Evolutionary conservation across 1,140 invertebrate genomes (phyloP).

Genomic region (Tetramorium parvispinum): DNA sequence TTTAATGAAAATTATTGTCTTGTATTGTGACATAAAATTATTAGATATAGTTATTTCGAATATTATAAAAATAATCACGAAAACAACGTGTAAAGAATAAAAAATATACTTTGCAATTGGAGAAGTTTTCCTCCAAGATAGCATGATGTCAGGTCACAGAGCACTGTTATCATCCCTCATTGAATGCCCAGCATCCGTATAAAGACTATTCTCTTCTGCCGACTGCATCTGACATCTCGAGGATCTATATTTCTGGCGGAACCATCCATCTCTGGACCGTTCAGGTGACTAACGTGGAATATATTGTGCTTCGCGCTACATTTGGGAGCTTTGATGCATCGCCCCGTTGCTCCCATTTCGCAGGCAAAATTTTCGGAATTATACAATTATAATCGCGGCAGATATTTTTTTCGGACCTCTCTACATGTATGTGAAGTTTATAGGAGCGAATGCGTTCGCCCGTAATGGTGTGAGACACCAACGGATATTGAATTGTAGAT

Average conservation of each 20-base stretch:
- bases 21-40: neutral
- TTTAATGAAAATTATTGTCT: neutral
- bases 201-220: constrained; percentile 65
- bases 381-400: constrained; percentile 31
- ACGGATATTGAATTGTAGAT: constrained; percentile 48
- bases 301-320: constrained; percentile 39
- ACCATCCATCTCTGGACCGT: constrained; percentile 62
- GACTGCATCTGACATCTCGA: constrained; percentile 48
- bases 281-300: constrained; percentile 59
- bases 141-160: constrained; percentile 42
- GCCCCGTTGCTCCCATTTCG: neutral
- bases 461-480: neutral
- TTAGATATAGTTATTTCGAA: neutral
- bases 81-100: neutral
- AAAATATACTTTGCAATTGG: constrained; percentile 5
- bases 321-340: constrained; percentile 27
- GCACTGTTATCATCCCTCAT: constrained; percentile 62
- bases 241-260: constrained; percentile 37
- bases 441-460: neutral
- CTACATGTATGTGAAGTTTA: neutral
- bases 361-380: neutral
- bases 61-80: neutral
- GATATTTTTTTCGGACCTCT: neutral
- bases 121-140: neutral
- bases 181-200: constrained; percentile 64